Conservation (phyloP, 2,113 vertebrate species). For the Mesitornis unicolor region DNA sequence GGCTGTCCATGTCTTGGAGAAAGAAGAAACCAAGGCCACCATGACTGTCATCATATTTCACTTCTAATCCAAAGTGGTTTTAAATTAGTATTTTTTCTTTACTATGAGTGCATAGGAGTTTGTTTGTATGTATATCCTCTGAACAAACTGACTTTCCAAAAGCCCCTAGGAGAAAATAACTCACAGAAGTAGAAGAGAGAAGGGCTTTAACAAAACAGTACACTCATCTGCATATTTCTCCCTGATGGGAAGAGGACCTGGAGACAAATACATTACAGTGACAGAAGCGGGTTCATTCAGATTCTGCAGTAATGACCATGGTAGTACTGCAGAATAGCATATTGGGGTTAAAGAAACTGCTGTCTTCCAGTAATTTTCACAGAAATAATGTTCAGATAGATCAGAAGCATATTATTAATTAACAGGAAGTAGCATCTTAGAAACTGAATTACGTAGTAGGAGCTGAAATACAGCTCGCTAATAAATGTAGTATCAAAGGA, state of each 20-base stretch:
- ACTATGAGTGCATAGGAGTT: not conserved
- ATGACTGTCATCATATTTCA: not conserved
- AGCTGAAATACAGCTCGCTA: not conserved
- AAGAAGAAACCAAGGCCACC: not conserved
- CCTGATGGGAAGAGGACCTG: not conserved
- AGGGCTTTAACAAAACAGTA: not conserved
- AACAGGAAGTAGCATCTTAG: not conserved
- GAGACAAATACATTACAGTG: not conserved
- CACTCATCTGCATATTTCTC: constrained; percentile 15
- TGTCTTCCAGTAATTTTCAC: not conserved
- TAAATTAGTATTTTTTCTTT: not conserved
- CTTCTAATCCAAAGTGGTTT: not conserved
- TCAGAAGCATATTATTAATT: constrained; percentile 21
- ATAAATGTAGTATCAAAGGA: not conserved
- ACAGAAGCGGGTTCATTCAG: not conserved
- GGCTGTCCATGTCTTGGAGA: not conserved
- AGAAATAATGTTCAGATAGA: constrained; percentile 1
- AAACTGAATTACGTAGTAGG: not conserved
- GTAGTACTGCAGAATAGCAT: not conserved
- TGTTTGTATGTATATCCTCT: not conserved
- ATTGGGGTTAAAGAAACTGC: not conserved
- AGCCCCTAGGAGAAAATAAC: not conserved
- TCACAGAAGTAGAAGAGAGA: not conserved
- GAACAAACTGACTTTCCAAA: not conserved
- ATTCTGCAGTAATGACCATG: not conserved